A percentile compares a stretch with the other conserved stretches of the same genome.
Conservation (phyloP, 1,140 invertebrate genomes). For the Bombyx mori region DNA sequence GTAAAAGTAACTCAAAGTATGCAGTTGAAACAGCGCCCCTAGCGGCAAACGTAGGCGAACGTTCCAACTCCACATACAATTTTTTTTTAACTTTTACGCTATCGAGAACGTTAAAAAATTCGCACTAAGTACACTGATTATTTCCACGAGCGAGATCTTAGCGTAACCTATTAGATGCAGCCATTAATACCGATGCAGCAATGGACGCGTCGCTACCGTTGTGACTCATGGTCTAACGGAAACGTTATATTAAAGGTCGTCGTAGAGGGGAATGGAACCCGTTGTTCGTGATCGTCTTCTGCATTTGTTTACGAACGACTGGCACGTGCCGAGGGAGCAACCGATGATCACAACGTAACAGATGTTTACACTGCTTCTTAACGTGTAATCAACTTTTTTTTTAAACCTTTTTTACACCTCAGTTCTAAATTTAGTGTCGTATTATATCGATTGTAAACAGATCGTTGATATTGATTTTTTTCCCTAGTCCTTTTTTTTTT, state of each 20-base stretch:
- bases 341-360: slow-evolving; percentile 34
- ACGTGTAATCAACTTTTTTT: slow-evolving; percentile 2
- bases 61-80: too few species aligned
- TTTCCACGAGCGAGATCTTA: too few species aligned
- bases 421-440: slow-evolving; percentile 1
- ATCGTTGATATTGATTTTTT: too few species aligned
- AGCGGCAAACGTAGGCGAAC: too few species aligned
- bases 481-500: not conserved
- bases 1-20: too few species aligned
- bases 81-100: too few species aligned
- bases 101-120: too few species aligned
- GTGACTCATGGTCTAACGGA: not conserved
- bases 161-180: too few species aligned
- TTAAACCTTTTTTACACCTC: not conserved
- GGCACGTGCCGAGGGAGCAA: slow-evolving; percentile 41
- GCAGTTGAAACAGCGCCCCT: too few species aligned
- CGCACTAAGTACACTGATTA: too few species aligned
- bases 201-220: slow-evolving; percentile 16
- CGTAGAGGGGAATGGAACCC: slow-evolving; percentile 34
- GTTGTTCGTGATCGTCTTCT: slow-evolving; percentile 29
- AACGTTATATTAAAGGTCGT: slow-evolving; percentile 16
- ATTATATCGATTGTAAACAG: too few species aligned
- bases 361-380: slow-evolving; percentile 21
- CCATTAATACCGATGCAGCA: slow-evolving; percentile 1
- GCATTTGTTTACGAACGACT: slow-evolving; percentile 8